phyloP scores from a whole-genome alignment of 1,140 invertebrate species.

The Zaprionus capensis region DNA sequence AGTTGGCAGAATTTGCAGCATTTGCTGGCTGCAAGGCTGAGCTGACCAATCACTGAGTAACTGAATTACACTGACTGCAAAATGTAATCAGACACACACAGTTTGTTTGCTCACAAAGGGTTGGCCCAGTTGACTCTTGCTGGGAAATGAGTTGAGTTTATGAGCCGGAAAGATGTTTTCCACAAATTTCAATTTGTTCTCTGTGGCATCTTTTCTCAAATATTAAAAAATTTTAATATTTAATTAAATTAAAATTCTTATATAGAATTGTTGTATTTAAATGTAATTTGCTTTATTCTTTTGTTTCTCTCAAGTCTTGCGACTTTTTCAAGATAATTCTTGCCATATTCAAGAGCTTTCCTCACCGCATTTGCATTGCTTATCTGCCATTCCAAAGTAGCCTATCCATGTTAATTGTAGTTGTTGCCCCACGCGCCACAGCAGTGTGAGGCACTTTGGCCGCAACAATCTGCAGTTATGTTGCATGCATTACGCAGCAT shows the following conservation, averaged over 20 bases:
- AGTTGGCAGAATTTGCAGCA: slow-evolving; percentile 11
- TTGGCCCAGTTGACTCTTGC: neutral
- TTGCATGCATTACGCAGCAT: slow-evolving; percentile 75
- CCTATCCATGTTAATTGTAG: neutral
- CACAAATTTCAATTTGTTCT: neutral
- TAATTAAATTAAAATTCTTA: neutral
- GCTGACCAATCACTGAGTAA: slow-evolving; percentile 22
- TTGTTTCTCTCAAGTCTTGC: neutral
- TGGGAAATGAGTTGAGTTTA: neutral
- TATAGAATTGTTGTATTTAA: neutral
- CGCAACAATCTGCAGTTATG: slow-evolving; percentile 68
- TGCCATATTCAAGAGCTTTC: neutral
- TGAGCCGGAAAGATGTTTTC: neutral
- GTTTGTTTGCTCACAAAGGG: neutral
- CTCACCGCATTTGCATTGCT: slow-evolving; percentile 23
- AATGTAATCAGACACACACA: slow-evolving; percentile 11
- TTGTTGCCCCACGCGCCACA: neutral
- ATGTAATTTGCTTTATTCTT: neutral
- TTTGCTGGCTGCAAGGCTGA: slow-evolving; percentile 7
- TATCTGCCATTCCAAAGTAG: slow-evolving; percentile 9
- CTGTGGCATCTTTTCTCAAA: neutral
- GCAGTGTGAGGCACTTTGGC: slow-evolving; percentile 17
- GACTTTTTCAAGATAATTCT: neutral
- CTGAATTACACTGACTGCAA: slow-evolving; percentile 33
- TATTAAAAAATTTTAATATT: neutral